Evolutionary conservation across 1,140 invertebrate species (phyloP), one percentile per base, ranked within the genome.

Genomic region (Megalonaias nervosa): DNA sequence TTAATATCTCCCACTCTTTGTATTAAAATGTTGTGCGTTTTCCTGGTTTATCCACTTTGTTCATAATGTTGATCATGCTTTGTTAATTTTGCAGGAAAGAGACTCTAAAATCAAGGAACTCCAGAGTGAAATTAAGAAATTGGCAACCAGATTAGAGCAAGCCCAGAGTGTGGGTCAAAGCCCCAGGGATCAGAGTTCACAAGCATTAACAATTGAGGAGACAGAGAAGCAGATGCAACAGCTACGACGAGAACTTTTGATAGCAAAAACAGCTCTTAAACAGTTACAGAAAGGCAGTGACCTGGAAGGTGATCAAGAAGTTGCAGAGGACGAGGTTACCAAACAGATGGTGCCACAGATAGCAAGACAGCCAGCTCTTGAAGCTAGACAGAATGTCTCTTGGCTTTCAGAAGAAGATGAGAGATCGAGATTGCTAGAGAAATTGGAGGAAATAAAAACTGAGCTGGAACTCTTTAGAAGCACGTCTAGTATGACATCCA

Each of bases 211-310:
- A 60, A 31, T 38, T 84, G 19, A 80, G 59, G 76, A 82, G 64
- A 82, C 85, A n/a, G 81, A 85, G 59, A 79, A 81, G 60, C 81
- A 83, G 31, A 83, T 88, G 31, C 75, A 81, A 13, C 82, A 85
- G 15, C 67, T 88, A 12, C 80, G 81, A 56, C 67, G 79, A 23
- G 84, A 88, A 74, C 79, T 88, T 16, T 71, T 81, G n/a, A 81
- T 81, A n/a, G 83, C 86, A 16, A 82, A 84, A 60, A 67, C 81
- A 65, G 84, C 83, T 16, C 60, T 84, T 17, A 75, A 74, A 69
- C 79, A 83, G 23, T 82, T 84, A 59, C 80, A 84, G 38, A 72
- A 76, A 58, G 79, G 81, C 58, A 77, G 72, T 58, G 77, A 80
- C 38, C 61, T 82, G 16, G 74, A 79, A 23, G 73, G 69, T n/a